A percentile compares a stretch with the other conserved stretches of the same genome.
These are phyloP conservation scores for Conops quadrifasciatus DNA, from an alignment of 2,888 invertebrate species.

Conservation along the genomic window DNA sequence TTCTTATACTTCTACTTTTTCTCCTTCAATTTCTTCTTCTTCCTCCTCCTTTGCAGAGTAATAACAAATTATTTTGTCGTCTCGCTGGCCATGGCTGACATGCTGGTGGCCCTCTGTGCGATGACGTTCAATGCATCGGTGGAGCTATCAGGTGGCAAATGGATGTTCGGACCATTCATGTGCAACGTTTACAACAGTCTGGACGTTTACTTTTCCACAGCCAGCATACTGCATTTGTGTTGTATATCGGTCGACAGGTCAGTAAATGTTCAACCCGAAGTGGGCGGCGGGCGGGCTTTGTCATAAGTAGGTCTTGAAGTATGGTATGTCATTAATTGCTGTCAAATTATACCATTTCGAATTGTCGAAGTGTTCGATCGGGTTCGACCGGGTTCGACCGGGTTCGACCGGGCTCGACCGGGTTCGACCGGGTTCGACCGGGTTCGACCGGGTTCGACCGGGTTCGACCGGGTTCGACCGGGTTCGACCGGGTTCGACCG, in stretches of 20 bases:
- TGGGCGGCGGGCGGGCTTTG: no score
- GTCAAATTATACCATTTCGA: no score
- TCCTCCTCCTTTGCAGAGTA: constrained; percentile 67
- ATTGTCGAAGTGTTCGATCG: no score
- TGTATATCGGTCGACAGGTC: constrained; percentile 86
- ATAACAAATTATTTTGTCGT: constrained; percentile 97
- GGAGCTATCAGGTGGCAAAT: constrained; percentile 81
- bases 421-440: no score
- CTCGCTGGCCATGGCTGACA: constrained; percentile 91
- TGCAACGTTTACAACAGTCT: constrained; percentile 96
- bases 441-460: no score
- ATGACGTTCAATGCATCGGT: constrained; percentile 95
- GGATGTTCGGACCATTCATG: constrained; percentile 91
- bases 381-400: no score
- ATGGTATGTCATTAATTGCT: no score
- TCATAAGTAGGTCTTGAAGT: no score
- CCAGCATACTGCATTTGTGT: constrained; percentile 91
- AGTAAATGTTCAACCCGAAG: constrained; percentile 42
- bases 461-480: no score
- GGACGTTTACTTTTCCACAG: constrained; percentile 94
- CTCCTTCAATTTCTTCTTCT: constrained; percentile 11
- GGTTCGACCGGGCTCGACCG: no score
- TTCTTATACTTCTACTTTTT: constrained; percentile 21
- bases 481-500: no score
- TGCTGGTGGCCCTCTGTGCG: constrained; percentile 92